Percentiles rank a stretch among this genome's conserved stretches.
Evolutionary conservation across 2,113 vertebrate species (phyloP).

Genomic region (Nannobrachium achirus): DNA sequence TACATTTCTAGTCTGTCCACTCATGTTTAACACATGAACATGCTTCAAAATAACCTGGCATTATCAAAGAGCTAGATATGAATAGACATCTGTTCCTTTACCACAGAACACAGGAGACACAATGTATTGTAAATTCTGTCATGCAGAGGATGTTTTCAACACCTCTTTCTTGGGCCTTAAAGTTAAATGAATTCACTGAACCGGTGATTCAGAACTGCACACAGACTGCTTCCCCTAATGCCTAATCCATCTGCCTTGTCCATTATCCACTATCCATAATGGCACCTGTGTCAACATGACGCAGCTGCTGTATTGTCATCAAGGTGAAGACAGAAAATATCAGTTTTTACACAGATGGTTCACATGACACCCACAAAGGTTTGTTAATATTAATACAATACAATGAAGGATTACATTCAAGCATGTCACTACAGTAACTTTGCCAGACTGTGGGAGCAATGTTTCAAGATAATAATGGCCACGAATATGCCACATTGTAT

Average conservation of each 20-base stretch:
- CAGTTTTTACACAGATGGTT: background rate
- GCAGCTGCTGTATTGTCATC: no score
- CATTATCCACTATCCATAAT: background rate
- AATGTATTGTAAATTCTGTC: no score
- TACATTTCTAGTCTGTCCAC: background rate
- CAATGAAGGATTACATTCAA: background rate
- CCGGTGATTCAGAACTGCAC: slow-evolving; percentile 6
- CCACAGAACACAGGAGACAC: background rate
- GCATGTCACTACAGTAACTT: no score
- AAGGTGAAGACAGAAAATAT: slow-evolving; percentile 3
- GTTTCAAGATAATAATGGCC: no score
- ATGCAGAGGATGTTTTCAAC: slow-evolving; percentile 5
- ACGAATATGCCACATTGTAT: no score
- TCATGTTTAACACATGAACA: background rate
- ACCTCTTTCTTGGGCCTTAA: slow-evolving; percentile 18
- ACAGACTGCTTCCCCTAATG: background rate
- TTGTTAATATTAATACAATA: background rate
- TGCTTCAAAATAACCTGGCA: background rate
- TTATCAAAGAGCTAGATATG: background rate
- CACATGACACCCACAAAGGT: background rate
- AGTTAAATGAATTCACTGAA: slow-evolving; percentile 14
- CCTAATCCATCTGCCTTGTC: slow-evolving; percentile 4
- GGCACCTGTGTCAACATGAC: slow-evolving; percentile 45
- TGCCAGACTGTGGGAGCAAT: no score
- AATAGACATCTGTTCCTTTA: background rate